Evolutionary conservation across 2,888 invertebrate species (phyloP), one percentile per base, ranked within the genome.

Genomic region (Leptinotarsa haldemani): DNA sequence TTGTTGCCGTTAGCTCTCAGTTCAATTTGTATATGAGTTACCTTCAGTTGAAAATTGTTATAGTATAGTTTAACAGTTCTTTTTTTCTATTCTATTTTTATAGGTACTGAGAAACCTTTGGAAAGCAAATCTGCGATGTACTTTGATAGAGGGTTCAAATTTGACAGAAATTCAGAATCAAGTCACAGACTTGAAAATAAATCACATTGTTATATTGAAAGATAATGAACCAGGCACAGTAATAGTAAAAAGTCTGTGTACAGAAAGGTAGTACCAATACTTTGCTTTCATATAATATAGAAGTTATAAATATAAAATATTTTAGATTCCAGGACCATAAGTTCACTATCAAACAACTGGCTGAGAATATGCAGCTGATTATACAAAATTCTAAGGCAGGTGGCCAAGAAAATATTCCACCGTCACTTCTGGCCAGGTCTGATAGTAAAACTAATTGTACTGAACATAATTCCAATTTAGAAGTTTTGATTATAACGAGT

Each of bases 351-450:
- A 84, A 89, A 4, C 94, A 95, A 76, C 87, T 94, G 3, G 88
- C 92, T 0, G 95, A 95, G 53, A 92, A 92, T 79, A 90, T 96
- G 69, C 93, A 92, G 79, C 92, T 91, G 79, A 90, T 92, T 74
- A 85, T 91, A 3, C 90, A 90, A 82, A 86, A 66, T 22, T 80
- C 81, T 75, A 81, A 80, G 40, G 83, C 84, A 65, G 77, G 76
- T 67, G 69, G 72, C 56, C 75, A 77, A 15, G 82, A 83, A 40
- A 76, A 67, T 25, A 66, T 22, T 53, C 74, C 73, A n/a, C 40
- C 74, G 52, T 74, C 70, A 52, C 61, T 56, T 12, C 74, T 83
- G 15, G 78, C 81, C 3, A 83, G 84, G 78, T 84, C 84, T 61
- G 87, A 87, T 15, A 86, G 85, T 77, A 85, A 81, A 77, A 78